Evolutionary conservation across 2,113 vertebrate genomes (phyloP).

Genomic region (Centropus unirufus): DNA sequence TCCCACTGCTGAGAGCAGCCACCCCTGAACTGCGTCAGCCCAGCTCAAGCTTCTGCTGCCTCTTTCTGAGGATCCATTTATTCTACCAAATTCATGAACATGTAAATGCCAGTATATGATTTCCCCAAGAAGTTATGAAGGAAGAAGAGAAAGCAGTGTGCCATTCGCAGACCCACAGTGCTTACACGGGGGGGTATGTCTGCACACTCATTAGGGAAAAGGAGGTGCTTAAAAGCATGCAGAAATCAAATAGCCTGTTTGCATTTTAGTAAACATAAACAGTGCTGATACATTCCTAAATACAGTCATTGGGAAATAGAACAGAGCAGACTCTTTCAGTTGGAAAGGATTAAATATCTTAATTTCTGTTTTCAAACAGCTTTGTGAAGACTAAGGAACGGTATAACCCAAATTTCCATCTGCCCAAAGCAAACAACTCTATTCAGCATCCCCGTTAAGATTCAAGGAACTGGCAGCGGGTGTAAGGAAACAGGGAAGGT

Average conservation of each 20-base stretch:
- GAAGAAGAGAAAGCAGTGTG: neutral
- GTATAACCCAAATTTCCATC: neutral
- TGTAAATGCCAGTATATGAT: neutral
- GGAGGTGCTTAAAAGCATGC: neutral
- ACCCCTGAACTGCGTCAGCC: neutral
- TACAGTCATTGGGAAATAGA: neutral
- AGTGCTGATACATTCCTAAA: neutral
- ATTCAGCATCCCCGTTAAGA: neutral
- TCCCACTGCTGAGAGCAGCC: neutral
- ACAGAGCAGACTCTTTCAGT: no score
- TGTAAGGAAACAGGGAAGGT: neutral
- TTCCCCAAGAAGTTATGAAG: no score
- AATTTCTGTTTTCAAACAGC: conserved; percentile 32
- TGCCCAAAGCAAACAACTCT: neutral
- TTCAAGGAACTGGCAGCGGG: neutral
- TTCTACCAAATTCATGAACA: neutral
- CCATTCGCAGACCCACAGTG: neutral
- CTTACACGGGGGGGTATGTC: neutral
- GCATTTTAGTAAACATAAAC: neutral
- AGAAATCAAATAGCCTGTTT: neutral
- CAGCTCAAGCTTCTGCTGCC: neutral
- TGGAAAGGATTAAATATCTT: neutral
- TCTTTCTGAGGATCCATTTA: neutral
- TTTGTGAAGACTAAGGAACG: neutral
- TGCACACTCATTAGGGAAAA: neutral